Evolutionary conservation across 2,888 invertebrate genomes (phyloP).

Genomic region (Eucriotettix oculatus): DNA sequence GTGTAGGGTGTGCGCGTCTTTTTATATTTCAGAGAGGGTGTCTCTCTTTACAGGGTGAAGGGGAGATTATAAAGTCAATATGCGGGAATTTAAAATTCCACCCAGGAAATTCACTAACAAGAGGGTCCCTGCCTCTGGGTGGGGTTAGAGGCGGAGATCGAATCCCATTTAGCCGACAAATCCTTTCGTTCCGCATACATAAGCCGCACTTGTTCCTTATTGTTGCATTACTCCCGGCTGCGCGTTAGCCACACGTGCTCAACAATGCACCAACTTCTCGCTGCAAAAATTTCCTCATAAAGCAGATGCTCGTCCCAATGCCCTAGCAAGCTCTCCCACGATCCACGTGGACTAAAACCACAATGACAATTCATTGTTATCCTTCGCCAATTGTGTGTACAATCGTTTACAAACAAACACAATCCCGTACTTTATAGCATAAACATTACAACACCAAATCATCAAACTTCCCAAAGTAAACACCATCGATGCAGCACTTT

Average conservation of each 20-base stretch:
- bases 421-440: too few species aligned
- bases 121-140: not conserved
- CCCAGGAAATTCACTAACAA: slow-evolving; percentile 4
- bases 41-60: not conserved
- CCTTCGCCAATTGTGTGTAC: too few species aligned
- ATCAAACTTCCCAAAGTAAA: too few species aligned
- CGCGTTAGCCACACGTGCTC: not conserved
- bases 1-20: not conserved
- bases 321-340: too few species aligned
- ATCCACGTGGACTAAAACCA: too few species aligned
- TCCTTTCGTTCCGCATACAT: slow-evolving; percentile 7
- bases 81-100: slow-evolving; percentile 11
- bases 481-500: too few species aligned
- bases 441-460: too few species aligned
- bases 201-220: slow-evolving; percentile 8
- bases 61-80: slow-evolving; percentile 12
- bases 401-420: too few species aligned
- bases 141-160: slow-evolving; percentile 1
- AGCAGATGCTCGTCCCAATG: too few species aligned
- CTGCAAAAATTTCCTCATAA: too few species aligned
- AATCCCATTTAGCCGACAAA: slow-evolving; percentile 9
- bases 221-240: slow-evolving; percentile 4
- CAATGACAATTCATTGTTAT: too few species aligned
- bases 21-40: slow-evolving; percentile 1
- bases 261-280: too few species aligned